Base-by-base conservation (phyloP, 2,888 invertebrate species). In the Drosophila lacicola region DNA sequence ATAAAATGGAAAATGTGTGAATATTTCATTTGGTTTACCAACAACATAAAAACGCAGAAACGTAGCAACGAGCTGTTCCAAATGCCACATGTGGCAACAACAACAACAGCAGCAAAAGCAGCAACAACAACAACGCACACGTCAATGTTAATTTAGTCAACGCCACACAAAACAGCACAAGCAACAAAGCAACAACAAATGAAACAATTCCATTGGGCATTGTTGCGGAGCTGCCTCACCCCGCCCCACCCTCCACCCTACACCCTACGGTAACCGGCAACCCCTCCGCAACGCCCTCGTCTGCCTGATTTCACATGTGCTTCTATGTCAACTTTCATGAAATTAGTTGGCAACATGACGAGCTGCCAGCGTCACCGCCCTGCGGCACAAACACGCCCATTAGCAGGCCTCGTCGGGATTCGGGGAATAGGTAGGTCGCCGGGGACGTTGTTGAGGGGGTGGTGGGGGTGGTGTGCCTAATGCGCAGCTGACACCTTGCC, bases 341-440 rank as follows among this genome's bases (percentile, higher is more conserved):
- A 91, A 91, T 90, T 90, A 88, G 90, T 89, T 90, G 82, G 88
- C 89, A 90, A 88, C 90, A 88, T 89, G 89, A 90, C 86, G 90
- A 86, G 85, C 88, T 83, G 88, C 86, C 88, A 80, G 70, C 67
- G 76, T 58, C 53, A 58, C 66, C 74, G 65, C 60, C 64, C 55
- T 58, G 70, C 13, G 71, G 61, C 69, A 67, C 68, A 63, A 70
- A 83, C 82, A 87, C 89, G 88, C 89, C 89, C 90, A 88, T 87
- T 74, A 77, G 82, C 70, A 63, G 69, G 68, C 78, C 64, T 39
- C 33, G 60, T 66, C 54, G 60, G 72, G 70, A 72, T 53, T 55
- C 53, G 55, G 70, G 64, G 36, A 47, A 42, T 42, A 37, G 33
- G 2, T 8, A 4, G 3, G 41, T 49, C 8, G 36, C 6, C 19